Evolutionary conservation across 1,140 invertebrate species (phyloP), one percentile per base, ranked within the genome.

Genomic region (Neuroterus valhalla): DNA sequence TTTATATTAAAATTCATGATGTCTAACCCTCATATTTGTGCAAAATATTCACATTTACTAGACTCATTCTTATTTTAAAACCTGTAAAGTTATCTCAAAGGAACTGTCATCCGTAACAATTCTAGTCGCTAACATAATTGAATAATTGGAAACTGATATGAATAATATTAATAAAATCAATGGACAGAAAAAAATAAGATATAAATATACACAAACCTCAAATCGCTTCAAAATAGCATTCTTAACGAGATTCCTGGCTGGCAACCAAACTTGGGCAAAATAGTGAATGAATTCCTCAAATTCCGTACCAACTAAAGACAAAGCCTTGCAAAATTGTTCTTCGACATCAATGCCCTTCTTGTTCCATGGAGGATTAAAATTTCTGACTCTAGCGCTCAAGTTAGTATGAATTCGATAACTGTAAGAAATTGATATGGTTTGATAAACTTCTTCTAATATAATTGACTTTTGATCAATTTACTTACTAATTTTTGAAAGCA

Each of bases 311-410:
- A 95, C 96, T 69, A 97, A 80, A 66, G 92, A 85, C 90, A 98
- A 93, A 0, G 98, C 98, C 88, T 94, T 92, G 1, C 90, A 68
- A 85, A 97, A 97, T 44, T 91, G 80, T 70, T 91, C 89, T 78
- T 94, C 89, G 15, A 90, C 79, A 85, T 94, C 86, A 8, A 91
- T 75, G 43, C 89, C 86, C 74, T 89, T 91, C 84, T 91, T 92
- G 87, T 98, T 98, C 98, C 98, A 99, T 31, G 91, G 86, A 15
- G 96, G 96, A 91, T 99, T 99, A 1, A 99, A 90, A 75, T 92
- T 89, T 8, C 88, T 88, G 3, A 99, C 94, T 83, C 98, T 91
- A 1, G 92, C 21, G 67, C 81, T 78, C 4, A 99, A 84, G 87
- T 94, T 92, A 0, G 97, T 97, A 3, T 92, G 91, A 26, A 99